phyloP scores from a whole-genome alignment of 2,797 vertebrate species.

The Erpetoichthys calabaricus region DNA sequence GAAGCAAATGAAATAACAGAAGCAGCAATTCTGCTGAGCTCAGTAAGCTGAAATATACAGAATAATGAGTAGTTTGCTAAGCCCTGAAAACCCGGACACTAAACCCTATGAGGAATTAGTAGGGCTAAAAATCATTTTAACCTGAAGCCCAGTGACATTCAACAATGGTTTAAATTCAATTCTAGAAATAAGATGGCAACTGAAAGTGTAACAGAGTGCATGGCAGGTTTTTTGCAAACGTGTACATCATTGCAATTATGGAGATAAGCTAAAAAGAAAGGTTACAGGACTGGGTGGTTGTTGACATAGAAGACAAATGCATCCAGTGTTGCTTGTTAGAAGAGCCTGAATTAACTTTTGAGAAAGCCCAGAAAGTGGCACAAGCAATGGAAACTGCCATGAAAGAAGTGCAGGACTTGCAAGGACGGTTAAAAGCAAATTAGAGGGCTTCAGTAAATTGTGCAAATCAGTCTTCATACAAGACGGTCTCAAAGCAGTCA shows the following conservation, averaged over 20 bases:
- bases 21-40: no score
- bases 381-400: conserved; percentile 7
- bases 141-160: conserved; percentile 9
- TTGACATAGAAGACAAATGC: conserved; percentile 12
- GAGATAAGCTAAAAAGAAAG: conserved; percentile 16
- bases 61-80: no score
- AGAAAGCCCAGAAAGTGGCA: neutral
- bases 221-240: conserved; percentile 14
- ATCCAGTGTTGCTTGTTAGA: conserved; percentile 10
- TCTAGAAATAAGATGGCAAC: neutral
- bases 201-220: conserved; percentile 9
- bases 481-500: no score
- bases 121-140: conserved; percentile 4
- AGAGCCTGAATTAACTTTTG: conserved; percentile 2
- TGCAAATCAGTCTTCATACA: no score
- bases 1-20: no score
- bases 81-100: no score
- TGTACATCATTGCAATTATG: conserved; percentile 14
- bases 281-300: conserved; percentile 17
- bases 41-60: no score
- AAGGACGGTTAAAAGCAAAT: neutral
- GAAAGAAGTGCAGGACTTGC: conserved; percentile 4
- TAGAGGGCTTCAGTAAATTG: no score
- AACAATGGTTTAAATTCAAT: conserved; percentile 8
- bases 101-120: conserved; percentile 3